Evolutionary conservation across 2,797 vertebrate species (phyloP), one percentile per base, ranked within the genome.

Genomic region (Hybognathus amarus): DNA sequence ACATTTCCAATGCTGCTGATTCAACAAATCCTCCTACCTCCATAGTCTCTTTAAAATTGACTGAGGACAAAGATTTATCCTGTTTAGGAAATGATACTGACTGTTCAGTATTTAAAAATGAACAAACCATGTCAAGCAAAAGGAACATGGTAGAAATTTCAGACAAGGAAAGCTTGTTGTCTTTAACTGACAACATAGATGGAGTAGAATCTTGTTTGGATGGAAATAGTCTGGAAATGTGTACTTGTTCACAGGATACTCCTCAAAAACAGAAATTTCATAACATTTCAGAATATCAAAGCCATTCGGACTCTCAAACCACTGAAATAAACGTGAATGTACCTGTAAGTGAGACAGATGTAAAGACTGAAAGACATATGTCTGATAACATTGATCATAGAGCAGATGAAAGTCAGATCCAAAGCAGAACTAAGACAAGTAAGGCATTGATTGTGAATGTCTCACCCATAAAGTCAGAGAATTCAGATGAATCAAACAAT

Each of bases 1-100:
- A 54, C n/a, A 70, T 80, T 87, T 76, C 74, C 56, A 85, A n/a
- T 79, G 27, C 38, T 64, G 52, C 77, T 84, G 79, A 86, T 80
- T 79, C 79, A 71, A 83, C 64, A 78, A 36, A 83, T 42, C 8
- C 75, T 54, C 30, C 30, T 7, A n/a, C 54, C 12, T 69, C 40
- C 56, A 66, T 68, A 12, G 61, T 13, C 67, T 67, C 40, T 27
- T 80, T 54, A 30, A 77, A 82, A 67, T 40, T 82, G 73, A 74
- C 42, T 52, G 80, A 83, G 27, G 61, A 54, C 64, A 77, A 82
- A 84, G 59, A 54, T 84, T 67, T 50, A 47, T 40, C 69, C 45
- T 76, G 56, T 63, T 30, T 77, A 36, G 45, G 33, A 82, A 77
- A 77, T 40, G 40, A 87, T 20, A 63, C 66, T 4, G 81, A 89